Evolutionary conservation across 2,797 vertebrate genomes (phyloP), one percentile per base, ranked within the genome.

Genomic region (Thunnus albacares): DNA sequence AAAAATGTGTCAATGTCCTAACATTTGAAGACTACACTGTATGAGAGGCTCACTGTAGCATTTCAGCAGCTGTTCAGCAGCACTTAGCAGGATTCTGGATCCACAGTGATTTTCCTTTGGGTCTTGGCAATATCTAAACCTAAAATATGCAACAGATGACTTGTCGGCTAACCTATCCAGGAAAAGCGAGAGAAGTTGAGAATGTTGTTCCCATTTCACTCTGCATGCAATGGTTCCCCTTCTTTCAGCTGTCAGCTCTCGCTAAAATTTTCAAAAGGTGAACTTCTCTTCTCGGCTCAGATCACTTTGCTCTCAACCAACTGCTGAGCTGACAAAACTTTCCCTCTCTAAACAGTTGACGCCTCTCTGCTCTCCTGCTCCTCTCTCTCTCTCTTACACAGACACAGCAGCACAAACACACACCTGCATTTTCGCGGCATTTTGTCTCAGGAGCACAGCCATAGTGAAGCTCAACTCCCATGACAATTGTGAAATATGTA

Each of bases 281-380:
- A 86, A 73, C 55, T 75, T 43, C 57, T 74, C 70, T 78, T 73
- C 70, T 47, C 51, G 0, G 49, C 75, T 80, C 79, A 47, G 68
- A 80, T 89, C 77, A 22, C 71, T 87, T 80, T 60, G 65, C 75
- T 84, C 61, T 63, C 51, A n/a, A 87, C 82, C 85, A 61, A 86
- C 85, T 81, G 84, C 88, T 88, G 88, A 86, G 88, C 79, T 68
- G 73, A 91, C 84, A 84, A 84, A 91, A 85, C 65, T 80, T 83
- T 79, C 43, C 22, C 35, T 70, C 80, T 71, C 68, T 83, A 43
- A 76, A 68, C 77, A 26, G 43, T 20, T 49, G 12, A 62, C 58
- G 26, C 30, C 15, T 75, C 53, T 35, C 78, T 60, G 26, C 67
- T 65, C 65, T 52, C 45, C 52, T 38, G 26, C 73, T 61, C n/a